A percentile compares a stretch with the other conserved stretches of the same genome.
Conservation (phyloP, 2,113 vertebrate species). For the Calypte anna region DNA sequence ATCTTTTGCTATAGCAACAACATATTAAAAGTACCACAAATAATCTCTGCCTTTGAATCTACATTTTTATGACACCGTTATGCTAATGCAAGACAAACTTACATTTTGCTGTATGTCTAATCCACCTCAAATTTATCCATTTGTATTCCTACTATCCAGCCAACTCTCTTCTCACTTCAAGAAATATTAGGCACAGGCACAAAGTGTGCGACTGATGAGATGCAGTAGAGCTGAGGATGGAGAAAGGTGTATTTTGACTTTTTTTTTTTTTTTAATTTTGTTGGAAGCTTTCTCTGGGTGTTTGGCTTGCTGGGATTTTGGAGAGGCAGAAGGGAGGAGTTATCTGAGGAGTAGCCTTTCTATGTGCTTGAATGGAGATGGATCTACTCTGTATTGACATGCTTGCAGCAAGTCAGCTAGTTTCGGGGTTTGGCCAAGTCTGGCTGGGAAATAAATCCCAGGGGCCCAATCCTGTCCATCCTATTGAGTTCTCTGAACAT, state of each 20-base stretch:
- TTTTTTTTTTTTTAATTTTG: neutral
- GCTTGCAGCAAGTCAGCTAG: neutral
- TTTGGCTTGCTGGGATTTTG: neutral
- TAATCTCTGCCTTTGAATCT: conserved; percentile 75
- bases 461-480: neutral
- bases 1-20: conserved; percentile 76
- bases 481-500: neutral
- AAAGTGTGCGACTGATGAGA: neutral
- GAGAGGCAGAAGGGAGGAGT: neutral
- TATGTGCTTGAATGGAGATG: neutral
- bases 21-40: conserved; percentile 75
- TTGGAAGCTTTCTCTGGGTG: neutral
- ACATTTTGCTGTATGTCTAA: conserved; percentile 64
- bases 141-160: conserved; percentile 77
- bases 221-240: neutral
- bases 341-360: neutral
- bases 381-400: neutral
- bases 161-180: conserved; percentile 17
- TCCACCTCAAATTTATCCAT: conserved; percentile 78
- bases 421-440: neutral
- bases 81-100: conserved; percentile 75
- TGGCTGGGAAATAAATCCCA: neutral
- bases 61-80: conserved; percentile 77
- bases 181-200: conserved; percentile 14
- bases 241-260: neutral